phyloP scores from a whole-genome alignment of 2,888 invertebrate genomes.

The Trissonchulus latispiculum region DNA sequence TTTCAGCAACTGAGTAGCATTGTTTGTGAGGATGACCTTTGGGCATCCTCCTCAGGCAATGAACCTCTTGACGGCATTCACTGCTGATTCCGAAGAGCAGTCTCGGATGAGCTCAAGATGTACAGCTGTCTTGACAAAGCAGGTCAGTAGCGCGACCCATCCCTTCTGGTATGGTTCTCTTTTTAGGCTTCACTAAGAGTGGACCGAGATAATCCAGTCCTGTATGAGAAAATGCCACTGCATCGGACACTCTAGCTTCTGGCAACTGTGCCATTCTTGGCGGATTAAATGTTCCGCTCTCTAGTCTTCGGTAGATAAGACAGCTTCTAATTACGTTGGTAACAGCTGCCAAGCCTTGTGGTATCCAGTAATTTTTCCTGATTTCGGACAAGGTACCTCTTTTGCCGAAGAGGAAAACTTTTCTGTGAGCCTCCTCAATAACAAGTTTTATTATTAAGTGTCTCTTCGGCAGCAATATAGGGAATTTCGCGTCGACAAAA shows the following conservation, averaged over 20 bases:
- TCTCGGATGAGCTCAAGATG: slow-evolving; percentile 43
- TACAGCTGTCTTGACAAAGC: slow-evolving; percentile 42
- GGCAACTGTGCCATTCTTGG: neutral
- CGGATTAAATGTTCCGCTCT: neutral
- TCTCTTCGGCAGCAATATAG: neutral
- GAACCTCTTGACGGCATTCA: slow-evolving; percentile 39
- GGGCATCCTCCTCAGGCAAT: slow-evolving; percentile 40
- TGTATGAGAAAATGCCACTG: slow-evolving; percentile 22
- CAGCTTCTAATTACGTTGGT: neutral
- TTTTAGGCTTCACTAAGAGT: slow-evolving; percentile 30
- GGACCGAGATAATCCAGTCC: slow-evolving; percentile 46
- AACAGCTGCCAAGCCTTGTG: neutral
- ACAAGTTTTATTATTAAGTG: neutral
- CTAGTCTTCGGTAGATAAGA: neutral
- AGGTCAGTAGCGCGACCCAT: slow-evolving; percentile 44
- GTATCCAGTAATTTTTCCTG: neutral
- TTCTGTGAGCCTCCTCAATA: neutral
- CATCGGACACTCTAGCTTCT: neutral
- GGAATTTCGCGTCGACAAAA: neutral
- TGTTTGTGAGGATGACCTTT: slow-evolving; percentile 41
- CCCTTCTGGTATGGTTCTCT: slow-evolving; percentile 30
- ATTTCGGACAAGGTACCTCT: neutral
- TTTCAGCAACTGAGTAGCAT: slow-evolving; percentile 45
- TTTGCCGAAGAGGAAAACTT: neutral
- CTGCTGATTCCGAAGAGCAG: slow-evolving; percentile 36